A percentile compares a stretch with the other conserved stretches of the same genome.
Evolutionary conservation across 1,140 invertebrate genomes (phyloP).

Genomic region (Tribolium castaneum): DNA sequence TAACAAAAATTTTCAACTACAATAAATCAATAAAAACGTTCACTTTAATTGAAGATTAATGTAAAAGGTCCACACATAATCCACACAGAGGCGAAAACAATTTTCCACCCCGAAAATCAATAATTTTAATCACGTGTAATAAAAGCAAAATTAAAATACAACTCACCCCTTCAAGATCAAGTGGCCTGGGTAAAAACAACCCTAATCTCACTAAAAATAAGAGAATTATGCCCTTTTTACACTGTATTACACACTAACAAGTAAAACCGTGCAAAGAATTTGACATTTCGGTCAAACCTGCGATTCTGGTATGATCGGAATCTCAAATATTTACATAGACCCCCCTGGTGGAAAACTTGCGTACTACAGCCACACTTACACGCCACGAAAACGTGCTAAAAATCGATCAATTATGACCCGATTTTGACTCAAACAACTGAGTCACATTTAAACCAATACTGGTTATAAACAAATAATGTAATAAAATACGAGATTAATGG

Average conservation of each 20-base stretch:
- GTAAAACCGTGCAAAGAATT: conserved; percentile 64
- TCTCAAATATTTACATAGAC: conserved; percentile 64
- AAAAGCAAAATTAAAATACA: not conserved
- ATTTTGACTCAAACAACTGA: not conserved
- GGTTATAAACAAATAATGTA: not conserved
- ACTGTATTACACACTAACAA: conserved; percentile 59
- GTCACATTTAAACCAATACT: too few relatives aligned
- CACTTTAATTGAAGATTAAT: too few relatives aligned
- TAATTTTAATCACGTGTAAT: conserved; percentile 50
- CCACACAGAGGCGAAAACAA: not conserved
- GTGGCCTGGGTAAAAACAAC: not conserved
- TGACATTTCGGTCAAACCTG: conserved; percentile 66
- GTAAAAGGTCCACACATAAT: too few relatives aligned
- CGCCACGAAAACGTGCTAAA: conserved; percentile 23
- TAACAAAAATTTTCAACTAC: not conserved
- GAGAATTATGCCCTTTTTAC: conserved; percentile 54
- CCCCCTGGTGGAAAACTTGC: conserved; percentile 60
- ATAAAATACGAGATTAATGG: too few relatives aligned
- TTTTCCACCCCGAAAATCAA: conserved; percentile 52
- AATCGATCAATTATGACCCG: not conserved
- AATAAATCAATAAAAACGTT: not conserved
- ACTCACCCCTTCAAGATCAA: not conserved
- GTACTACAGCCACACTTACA: conserved; percentile 52
- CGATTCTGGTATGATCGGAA: conserved; percentile 63
- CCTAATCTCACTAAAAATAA: not conserved